These are phyloP conservation scores for Bilobella aurantiaca DNA, from an alignment of 1,140 invertebrate genomes.

Conservation along the genomic window DNA sequence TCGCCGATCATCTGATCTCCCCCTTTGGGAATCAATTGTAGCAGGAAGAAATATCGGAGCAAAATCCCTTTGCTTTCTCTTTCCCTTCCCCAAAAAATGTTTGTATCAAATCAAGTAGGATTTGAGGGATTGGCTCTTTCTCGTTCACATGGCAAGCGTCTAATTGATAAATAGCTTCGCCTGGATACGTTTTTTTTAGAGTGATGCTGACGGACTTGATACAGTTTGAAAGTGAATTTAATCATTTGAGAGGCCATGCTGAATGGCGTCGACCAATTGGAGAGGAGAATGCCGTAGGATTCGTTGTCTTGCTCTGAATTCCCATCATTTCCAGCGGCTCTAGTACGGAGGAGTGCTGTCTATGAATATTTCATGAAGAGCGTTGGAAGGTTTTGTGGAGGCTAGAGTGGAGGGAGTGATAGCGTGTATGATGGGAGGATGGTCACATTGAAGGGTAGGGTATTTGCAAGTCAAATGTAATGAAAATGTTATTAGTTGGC, in stretches of 20 bases:
- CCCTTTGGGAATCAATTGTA: constrained; percentile 12
- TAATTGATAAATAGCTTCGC: too few species aligned
- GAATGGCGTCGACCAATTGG: too few species aligned
- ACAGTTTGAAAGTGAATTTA: too few species aligned
- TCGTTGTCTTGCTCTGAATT: too few species aligned
- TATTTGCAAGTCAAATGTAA: constrained; percentile 14
- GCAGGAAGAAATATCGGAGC: constrained; percentile 28
- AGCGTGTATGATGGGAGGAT: neutral
- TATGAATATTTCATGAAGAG: constrained; percentile 29
- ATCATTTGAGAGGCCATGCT: too few species aligned
- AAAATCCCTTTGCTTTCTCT: constrained; percentile 4
- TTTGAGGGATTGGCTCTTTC: too few species aligned
- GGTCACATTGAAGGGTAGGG: neutral
- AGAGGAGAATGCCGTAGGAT: too few species aligned
- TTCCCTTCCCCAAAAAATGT: neutral
- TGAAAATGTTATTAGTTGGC: constrained; percentile 25
- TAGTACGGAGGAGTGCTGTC: neutral
- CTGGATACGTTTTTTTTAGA: too few species aligned
- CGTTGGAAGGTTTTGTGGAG: neutral
- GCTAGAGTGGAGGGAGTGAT: neutral
- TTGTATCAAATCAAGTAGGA: neutral
- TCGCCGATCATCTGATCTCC: constrained; percentile 31
- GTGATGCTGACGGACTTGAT: too few species aligned
- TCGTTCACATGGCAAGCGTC: too few species aligned
- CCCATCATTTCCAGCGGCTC: too few species aligned